Percentiles rank a stretch among this genome's conserved stretches.
Evolutionary conservation across 2,797 vertebrate genomes (phyloP).

Genomic region (Acomys russatus): DNA sequence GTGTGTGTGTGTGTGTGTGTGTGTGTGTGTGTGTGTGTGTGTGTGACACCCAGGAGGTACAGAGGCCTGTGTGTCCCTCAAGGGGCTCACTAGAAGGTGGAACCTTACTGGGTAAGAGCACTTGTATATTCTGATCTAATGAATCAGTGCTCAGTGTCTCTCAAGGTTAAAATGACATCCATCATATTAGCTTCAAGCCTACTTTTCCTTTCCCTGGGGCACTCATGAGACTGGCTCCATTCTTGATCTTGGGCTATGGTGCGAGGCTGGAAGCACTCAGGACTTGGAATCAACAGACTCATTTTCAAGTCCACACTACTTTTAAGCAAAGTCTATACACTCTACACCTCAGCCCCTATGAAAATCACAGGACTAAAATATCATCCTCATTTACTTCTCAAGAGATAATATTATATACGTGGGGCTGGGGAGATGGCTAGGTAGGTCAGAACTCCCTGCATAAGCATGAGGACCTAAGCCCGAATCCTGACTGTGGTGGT

Average conservation of each 20-base stretch:
- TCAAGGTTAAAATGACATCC: neutral
- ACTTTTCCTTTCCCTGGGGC: neutral
- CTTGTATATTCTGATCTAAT: neutral
- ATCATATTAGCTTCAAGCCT: neutral
- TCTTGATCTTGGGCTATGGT: neutral
- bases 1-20: neutral
- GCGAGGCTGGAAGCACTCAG: neutral
- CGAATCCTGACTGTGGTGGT: neutral
- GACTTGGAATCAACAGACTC: neutral
- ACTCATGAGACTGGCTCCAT: neutral
- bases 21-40: neutral
- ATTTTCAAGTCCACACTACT: neutral
- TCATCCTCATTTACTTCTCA: neutral
- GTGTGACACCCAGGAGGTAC: neutral
- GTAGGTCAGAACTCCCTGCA: neutral
- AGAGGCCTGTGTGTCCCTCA: neutral
- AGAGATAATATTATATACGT: neutral
- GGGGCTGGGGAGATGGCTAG: neutral
- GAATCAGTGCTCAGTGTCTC: neutral
- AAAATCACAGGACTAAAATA: slow-evolving; percentile 29
- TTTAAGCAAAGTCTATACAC: neutral
- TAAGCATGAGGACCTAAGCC: neutral
- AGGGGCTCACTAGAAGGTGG: neutral
- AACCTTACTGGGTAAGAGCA: neutral
- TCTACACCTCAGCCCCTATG: neutral